A percentile compares a stretch with the other conserved stretches of the same genome.
Conservation (phyloP, 2,888 invertebrate genomes). For the Synanthedon tipuliformis region DNA sequence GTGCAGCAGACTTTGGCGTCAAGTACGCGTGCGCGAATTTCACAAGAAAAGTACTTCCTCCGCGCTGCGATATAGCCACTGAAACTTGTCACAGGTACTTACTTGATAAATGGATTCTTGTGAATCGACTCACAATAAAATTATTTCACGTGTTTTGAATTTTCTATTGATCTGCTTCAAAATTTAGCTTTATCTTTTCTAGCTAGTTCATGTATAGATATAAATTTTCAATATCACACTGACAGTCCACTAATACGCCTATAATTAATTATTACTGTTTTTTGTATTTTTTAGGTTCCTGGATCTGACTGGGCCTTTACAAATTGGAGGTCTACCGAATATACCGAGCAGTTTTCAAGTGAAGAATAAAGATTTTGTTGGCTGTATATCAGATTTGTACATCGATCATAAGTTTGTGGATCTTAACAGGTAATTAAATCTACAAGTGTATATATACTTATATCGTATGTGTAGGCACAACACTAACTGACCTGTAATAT, state of each 20-base stretch:
- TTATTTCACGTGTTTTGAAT: too few species aligned
- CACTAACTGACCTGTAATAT: too few species aligned
- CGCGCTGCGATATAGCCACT: slow-evolving; percentile 78
- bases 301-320: slow-evolving; percentile 92
- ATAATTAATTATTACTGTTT: slow-evolving; percentile 36
- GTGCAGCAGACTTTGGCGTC: slow-evolving; percentile 77
- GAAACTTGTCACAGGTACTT: slow-evolving; percentile 79
- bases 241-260: too few species aligned
- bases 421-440: slow-evolving; percentile 73
- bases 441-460: too few species aligned
- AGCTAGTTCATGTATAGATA: too few species aligned
- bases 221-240: too few species aligned
- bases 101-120: too few species aligned
- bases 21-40: slow-evolving; percentile 87
- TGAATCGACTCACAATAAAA: too few species aligned
- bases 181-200: too few species aligned
- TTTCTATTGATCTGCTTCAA: too few species aligned
- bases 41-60: slow-evolving; percentile 78
- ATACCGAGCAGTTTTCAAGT: slow-evolving; percentile 84
- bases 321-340: slow-evolving; percentile 90
- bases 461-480: too few species aligned
- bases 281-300: slow-evolving; percentile 76
- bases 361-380: slow-evolving; percentile 84
- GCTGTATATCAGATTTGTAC: slow-evolving; percentile 90
- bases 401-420: slow-evolving; percentile 90